These are phyloP conservation scores for Chalcis sispes DNA, from an alignment of 2,888 invertebrate species.

Conservation along the genomic window DNA sequence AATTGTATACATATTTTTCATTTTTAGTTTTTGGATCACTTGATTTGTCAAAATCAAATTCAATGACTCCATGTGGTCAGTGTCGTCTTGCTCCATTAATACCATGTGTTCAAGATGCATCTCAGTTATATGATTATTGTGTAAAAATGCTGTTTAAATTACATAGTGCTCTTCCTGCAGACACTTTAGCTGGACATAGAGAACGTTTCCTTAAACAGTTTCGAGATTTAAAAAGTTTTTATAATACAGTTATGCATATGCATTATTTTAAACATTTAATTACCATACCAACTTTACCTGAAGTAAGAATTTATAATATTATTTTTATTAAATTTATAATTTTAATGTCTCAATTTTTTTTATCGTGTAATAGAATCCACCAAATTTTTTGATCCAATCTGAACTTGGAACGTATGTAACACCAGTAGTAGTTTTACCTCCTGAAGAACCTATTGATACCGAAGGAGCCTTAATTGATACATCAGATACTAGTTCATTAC, in stretches of 20 bases:
- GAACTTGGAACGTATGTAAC: conserved; percentile 96
- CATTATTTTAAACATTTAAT: conserved; percentile 99
- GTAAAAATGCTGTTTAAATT: conserved; percentile 97
- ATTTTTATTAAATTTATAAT: conserved; percentile 10
- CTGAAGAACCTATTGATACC: conserved; percentile 80
- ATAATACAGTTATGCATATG: conserved; percentile 92
- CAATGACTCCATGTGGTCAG: conserved; percentile 98
- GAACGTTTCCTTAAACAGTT: conserved; percentile 94
- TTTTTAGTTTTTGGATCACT: conserved; percentile 92
- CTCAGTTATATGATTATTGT: conserved; percentile 96
- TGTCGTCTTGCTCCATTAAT: conserved; percentile 97
- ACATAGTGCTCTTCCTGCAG: conserved; percentile 93
- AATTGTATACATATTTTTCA: neutral
- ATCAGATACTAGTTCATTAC: conserved; percentile 79
- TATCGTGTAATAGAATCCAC: conserved; percentile 82
- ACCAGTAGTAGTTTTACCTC: conserved; percentile 92
- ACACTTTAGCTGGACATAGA: conserved; percentile 92
- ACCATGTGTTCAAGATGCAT: conserved; percentile 96
- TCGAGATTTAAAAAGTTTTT: conserved; percentile 91
- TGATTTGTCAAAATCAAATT: conserved; percentile 95
- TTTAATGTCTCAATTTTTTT: conserved; percentile 49
- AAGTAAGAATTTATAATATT: conserved; percentile 77
- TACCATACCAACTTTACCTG: conserved; percentile 93
- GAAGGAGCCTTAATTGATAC: conserved; percentile 83
- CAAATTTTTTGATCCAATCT: conserved; percentile 94